A percentile compares a stretch with the other conserved stretches of the same genome.
These are phyloP conservation scores for Hippocampus guttulatus DNA, from an alignment of 2,113 vertebrate genomes.

Conservation along the genomic window DNA sequence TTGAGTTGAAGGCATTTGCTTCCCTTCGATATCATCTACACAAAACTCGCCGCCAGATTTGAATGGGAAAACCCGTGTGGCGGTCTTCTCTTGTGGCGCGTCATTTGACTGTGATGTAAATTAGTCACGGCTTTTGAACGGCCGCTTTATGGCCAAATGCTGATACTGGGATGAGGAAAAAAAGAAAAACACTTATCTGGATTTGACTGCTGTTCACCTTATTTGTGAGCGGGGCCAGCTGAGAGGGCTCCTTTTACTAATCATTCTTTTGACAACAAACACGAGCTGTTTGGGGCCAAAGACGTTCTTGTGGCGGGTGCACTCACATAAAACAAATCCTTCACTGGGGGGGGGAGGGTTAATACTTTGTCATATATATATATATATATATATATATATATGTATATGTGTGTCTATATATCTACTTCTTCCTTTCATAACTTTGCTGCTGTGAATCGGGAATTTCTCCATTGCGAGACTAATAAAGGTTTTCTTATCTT, in stretches of 20 bases:
- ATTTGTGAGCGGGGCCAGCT: constrained; percentile 25
- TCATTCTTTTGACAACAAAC: constrained; percentile 65
- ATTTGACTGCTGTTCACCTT: constrained; percentile 57
- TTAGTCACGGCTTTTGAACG: constrained; percentile 39
- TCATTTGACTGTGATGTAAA: constrained; percentile 34
- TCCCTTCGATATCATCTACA: constrained; percentile 32
- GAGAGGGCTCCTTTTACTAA: constrained; percentile 37
- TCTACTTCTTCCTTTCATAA: too few relatives aligned
- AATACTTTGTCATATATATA: too few relatives aligned
- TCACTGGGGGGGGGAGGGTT: constrained; percentile 3
- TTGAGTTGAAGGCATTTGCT: constrained; percentile 28
- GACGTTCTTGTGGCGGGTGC: constrained; percentile 28
- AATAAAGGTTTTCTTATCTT: too few relatives aligned
- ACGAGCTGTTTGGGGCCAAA: constrained; percentile 55
- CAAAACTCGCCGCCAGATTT: constrained; percentile 28
- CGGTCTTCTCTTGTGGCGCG: constrained; percentile 23
- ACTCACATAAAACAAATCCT: constrained; percentile 20
- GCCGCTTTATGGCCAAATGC: constrained; percentile 40
- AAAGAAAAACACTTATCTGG: constrained; percentile 46
- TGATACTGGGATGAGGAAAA: constrained; percentile 51
- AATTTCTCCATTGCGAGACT: too few relatives aligned
- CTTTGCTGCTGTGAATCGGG: too few relatives aligned
- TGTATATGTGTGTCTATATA: too few relatives aligned
- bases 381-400: too few relatives aligned
- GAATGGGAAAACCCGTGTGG: constrained; percentile 21